Percentiles rank a stretch among this genome's conserved stretches.
Conservation (phyloP, 2,797 vertebrate species). For the Chelon labrosus region DNA sequence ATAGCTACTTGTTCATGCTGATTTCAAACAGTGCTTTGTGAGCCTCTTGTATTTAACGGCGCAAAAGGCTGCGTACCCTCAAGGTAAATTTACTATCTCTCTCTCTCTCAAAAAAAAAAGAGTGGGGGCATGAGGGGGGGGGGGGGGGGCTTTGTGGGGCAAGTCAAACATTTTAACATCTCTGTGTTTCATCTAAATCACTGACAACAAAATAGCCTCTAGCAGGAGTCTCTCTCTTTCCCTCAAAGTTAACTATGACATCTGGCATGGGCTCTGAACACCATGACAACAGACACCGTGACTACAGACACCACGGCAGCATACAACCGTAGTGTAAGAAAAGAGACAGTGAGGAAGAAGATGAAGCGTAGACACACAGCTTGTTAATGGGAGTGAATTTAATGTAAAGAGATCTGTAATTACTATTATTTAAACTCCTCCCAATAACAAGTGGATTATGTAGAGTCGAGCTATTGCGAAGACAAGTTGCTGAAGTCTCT, state of each 20-base stretch:
- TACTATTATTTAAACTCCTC: slow-evolving; percentile 86
- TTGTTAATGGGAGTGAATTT: slow-evolving; percentile 84
- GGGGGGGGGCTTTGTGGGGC: slow-evolving; percentile 75
- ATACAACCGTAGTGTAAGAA: slow-evolving; percentile 82
- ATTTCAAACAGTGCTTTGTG: slow-evolving; percentile 76
- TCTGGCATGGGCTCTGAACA: slow-evolving; percentile 90
- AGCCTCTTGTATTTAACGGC: slow-evolving; percentile 73
- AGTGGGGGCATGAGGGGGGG: not conserved
- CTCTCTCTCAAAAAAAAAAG: slow-evolving; percentile 44
- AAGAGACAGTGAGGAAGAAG: slow-evolving; percentile 61
- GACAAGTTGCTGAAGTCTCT: slow-evolving; percentile 69
- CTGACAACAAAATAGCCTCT: slow-evolving; percentile 89
- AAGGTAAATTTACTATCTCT: slow-evolving; percentile 80
- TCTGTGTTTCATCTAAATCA: slow-evolving; percentile 87
- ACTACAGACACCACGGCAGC: slow-evolving; percentile 82
- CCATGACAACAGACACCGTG: slow-evolving; percentile 87
- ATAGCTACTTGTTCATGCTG: slow-evolving; percentile 70
- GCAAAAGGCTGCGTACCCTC: slow-evolving; percentile 79
- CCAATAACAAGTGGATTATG: slow-evolving; percentile 84
- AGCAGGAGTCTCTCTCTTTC: slow-evolving; percentile 78
- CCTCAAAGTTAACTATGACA: slow-evolving; percentile 89
- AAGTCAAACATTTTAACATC: slow-evolving; percentile 86
- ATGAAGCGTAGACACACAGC: slow-evolving; percentile 64
- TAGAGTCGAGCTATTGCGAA: slow-evolving; percentile 71
- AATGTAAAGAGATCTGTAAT: slow-evolving; percentile 86